Evolutionary conservation across 2,888 invertebrate genomes (phyloP), one percentile per base, ranked within the genome.

Genomic region (Hypolimnas misippus): DNA sequence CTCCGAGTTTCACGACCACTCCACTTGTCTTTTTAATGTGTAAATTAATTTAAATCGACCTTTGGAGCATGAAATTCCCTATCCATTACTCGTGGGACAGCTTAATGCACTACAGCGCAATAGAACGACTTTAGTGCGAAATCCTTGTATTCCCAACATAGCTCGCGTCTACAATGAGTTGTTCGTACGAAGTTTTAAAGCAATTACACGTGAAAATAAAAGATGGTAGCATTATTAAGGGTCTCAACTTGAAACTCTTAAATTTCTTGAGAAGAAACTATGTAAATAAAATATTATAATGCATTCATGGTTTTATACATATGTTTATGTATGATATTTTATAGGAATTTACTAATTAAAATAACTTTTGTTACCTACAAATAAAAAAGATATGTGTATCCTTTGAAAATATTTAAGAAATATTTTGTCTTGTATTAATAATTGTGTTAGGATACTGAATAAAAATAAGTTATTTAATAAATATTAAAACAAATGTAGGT

Each of bases 1-100:
- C 84, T 82, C 76, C 78, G 77, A 75, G 78, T 78, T 81, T 75
- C 76, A 72, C 77, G 69, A 73, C 70, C 73, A 73, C 76, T 74
- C 73, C 75, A 82, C 83, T 85, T 82, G 76, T 84, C 82, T 82
- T 82, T 84, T 82, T 83, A 85, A 85, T 83, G 86, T 86, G 76
- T 87, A 86, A 87, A 89, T 90, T 89, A 89, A 89, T 89, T 89
- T 85, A 83, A 84, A 84, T 81, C 83, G 82, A 86, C 85, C 84
- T 84, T 84, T 82, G 80, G 72, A 80, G 82, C 82, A 80, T 83
- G 82, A 87, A 86, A 90, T 89, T 85, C 89, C 79, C 81, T 83
- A 88, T 87, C 81, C 87, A 87, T 89, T 89, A 86, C 78, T 35
- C 65, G 63, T 63, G 67, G 72, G 87, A 90, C 89, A 88, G 85